A percentile compares a stretch with the other conserved stretches of the same genome.
Evolutionary conservation across 1,140 invertebrate genomes (phyloP).

Genomic region (Aphaenogaster floridana): DNA sequence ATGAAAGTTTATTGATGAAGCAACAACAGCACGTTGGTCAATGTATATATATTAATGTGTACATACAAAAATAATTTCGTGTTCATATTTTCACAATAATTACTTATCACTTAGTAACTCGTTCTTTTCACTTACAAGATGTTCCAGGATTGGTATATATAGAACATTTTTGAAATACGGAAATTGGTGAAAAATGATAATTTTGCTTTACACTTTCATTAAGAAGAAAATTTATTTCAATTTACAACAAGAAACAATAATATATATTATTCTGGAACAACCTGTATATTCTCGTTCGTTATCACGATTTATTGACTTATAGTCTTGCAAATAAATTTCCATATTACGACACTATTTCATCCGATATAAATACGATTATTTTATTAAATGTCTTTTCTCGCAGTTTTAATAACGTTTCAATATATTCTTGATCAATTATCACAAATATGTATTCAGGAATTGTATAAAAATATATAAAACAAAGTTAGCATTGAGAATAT

Average conservation of each 20-base stretch:
- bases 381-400: slow-evolving; percentile 11
- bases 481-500: slow-evolving; percentile 35
- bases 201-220: not conserved
- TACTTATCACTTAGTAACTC: slow-evolving; percentile 43
- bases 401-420: slow-evolving; percentile 9
- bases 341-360: slow-evolving; percentile 19
- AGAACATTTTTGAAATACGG: not conserved
- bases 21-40: slow-evolving; percentile 62
- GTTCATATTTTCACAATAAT: slow-evolving; percentile 67
- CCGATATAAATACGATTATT: not conserved
- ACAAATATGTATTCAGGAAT: slow-evolving; percentile 13
- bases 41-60: slow-evolving; percentile 62
- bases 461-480: slow-evolving; percentile 31
- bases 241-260: not conserved
- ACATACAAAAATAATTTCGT: slow-evolving; percentile 59
- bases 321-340: slow-evolving; percentile 13
- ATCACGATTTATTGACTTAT: slow-evolving; percentile 7
- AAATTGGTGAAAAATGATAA: not conserved
- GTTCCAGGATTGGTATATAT: not conserved
- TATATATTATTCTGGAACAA: slow-evolving; percentile 20
- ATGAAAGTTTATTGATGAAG: slow-evolving; percentile 69
- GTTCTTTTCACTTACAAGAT: slow-evolving; percentile 64
- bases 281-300: slow-evolving; percentile 6
- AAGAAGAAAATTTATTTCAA: slow-evolving; percentile 17
- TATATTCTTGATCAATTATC: slow-evolving; percentile 28